A percentile compares a stretch with the other conserved stretches of the same genome.
phyloP scores from a whole-genome alignment of 2,888 invertebrate species.

The Epiperipatus broadwayi region DNA sequence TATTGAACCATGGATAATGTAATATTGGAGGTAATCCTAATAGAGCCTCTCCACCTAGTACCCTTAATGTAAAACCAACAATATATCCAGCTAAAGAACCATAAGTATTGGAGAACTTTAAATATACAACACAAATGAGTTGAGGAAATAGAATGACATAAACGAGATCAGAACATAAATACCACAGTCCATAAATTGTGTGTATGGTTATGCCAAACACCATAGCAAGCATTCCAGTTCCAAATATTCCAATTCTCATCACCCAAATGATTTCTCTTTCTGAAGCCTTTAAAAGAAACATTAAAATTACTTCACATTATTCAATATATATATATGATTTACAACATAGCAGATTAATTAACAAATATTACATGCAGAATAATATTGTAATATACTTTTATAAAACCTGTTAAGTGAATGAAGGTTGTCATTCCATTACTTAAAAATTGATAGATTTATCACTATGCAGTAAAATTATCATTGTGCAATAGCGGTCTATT shows the following conservation, averaged over 20 bases:
- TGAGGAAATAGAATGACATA: conserved; percentile 97
- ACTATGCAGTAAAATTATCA: too few relatives aligned
- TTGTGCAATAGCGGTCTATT: too few relatives aligned
- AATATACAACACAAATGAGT: conserved; percentile 90
- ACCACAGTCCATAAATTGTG: conserved; percentile 95
- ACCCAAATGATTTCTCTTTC: conserved; percentile 79
- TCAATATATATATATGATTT: neutral
- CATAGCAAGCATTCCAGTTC: conserved; percentile 76
- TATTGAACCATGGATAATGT: conserved; percentile 52
- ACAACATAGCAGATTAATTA: conserved; percentile 1
- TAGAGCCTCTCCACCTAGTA: conserved; percentile 69
- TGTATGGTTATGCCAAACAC: conserved; percentile 92
- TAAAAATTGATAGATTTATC: too few relatives aligned
- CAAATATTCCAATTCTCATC: conserved; percentile 73
- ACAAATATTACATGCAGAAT: too few relatives aligned
- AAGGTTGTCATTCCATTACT: too few relatives aligned
- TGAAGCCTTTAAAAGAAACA: conserved; percentile 45
- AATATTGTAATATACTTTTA: too few relatives aligned
- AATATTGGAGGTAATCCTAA: conserved; percentile 62
- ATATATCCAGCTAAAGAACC: conserved; percentile 77
- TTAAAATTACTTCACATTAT: conserved; percentile 7
- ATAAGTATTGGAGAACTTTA: conserved; percentile 89
- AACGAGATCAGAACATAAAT: conserved; percentile 94
- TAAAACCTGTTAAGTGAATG: too few relatives aligned
- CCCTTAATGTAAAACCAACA: conserved; percentile 51